Percentiles rank a stretch among this genome's conserved stretches.
phyloP scores from a whole-genome alignment of 2,113 vertebrate species.

The Calyptomena viridis region DNA sequence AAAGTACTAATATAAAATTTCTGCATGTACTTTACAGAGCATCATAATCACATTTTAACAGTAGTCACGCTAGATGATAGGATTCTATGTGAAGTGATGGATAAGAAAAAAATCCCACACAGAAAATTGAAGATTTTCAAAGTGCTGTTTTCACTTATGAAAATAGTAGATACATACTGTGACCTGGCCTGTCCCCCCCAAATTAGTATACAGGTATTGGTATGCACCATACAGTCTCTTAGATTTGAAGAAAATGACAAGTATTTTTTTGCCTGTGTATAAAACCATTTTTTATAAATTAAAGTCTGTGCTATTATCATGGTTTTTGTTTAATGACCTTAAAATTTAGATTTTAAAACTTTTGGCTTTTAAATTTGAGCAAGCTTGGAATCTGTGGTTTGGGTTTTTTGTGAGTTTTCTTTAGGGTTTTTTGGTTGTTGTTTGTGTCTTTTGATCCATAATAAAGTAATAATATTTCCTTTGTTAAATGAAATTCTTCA shows the following conservation, averaged over 20 bases:
- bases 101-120: background rate
- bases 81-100: background rate
- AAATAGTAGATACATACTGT: background rate
- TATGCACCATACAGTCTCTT: background rate
- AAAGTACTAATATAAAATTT: background rate
- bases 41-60: background rate
- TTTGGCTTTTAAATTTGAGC: background rate
- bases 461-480: background rate
- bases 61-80: background rate
- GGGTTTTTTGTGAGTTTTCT: background rate
- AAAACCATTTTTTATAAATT: background rate
- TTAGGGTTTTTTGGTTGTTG: background rate
- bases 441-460: background rate
- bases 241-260: background rate
- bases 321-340: background rate
- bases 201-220: background rate
- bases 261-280: background rate
- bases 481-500: background rate
- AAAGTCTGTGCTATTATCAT: background rate
- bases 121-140: background rate
- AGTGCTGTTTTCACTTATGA: background rate
- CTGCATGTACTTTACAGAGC: background rate
- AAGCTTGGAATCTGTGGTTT: background rate
- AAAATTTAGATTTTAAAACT: background rate
- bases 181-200: accelerated